Conservation (phyloP, 2,797 vertebrate species). For the Sebastes glaucus region DNA sequence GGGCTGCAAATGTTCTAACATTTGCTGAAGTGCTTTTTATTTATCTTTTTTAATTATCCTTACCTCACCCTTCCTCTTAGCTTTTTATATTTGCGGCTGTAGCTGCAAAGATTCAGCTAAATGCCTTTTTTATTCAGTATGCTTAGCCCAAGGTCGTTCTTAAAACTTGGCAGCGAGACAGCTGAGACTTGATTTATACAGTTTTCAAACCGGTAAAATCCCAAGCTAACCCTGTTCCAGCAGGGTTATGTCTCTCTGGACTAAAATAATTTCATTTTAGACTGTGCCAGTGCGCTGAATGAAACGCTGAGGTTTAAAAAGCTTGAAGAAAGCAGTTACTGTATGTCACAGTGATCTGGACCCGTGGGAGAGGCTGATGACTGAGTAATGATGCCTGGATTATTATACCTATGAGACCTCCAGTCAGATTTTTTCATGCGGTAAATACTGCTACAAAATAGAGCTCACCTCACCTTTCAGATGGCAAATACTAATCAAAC, state of each 20-base stretch:
- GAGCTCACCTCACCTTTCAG: background rate
- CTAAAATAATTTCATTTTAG: constrained; percentile 41
- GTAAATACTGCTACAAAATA: constrained; percentile 2
- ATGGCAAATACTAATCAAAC: constrained; percentile 3
- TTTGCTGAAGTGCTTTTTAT: constrained; percentile 22
- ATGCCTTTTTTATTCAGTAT: background rate
- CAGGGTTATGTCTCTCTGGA: constrained; percentile 46
- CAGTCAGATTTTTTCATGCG: background rate
- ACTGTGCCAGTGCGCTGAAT: constrained; percentile 12
- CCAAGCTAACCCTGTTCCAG: constrained; percentile 25
- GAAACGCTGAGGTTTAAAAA: constrained; percentile 38
- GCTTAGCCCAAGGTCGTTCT: constrained; percentile 34
- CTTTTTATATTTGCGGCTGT: background rate
- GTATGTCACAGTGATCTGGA: constrained; percentile 20
- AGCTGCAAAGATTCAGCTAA: background rate
- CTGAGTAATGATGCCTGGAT: constrained; percentile 16
- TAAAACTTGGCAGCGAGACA: constrained; percentile 30
- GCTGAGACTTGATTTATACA: constrained; percentile 36
- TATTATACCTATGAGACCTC: background rate
- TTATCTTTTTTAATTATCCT: constrained; percentile 8
- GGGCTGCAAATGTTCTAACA: background rate
- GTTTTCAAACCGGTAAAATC: constrained; percentile 47
- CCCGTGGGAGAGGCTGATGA: constrained; percentile 7
- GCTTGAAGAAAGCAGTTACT: constrained; percentile 10
- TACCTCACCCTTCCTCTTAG: background rate